Conservation (phyloP, 2,113 vertebrate species). For the Hippotragus niger region DNA sequence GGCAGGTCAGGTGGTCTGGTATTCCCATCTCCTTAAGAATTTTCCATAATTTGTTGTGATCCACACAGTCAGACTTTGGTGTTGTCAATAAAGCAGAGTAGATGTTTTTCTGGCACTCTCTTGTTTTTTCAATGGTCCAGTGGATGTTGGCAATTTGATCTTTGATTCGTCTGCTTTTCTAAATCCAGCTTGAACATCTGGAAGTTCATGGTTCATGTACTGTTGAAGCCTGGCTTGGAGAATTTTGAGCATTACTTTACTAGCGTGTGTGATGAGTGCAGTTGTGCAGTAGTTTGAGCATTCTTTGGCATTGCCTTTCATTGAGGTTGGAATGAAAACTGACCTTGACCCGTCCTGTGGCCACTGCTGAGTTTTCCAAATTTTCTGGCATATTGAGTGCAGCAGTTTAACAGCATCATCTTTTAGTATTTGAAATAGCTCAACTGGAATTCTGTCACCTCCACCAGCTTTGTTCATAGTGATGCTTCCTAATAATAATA, state of each 20-base stretch:
- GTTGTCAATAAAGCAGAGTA: not conserved
- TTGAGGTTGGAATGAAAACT: not conserved
- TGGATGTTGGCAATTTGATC: not conserved
- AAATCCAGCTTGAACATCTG: not conserved
- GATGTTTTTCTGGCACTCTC: not conserved
- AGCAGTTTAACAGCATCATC: not conserved
- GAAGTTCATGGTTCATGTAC: not conserved
- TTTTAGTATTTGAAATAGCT: not conserved
- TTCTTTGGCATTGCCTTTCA: not conserved
- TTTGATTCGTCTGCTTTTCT: not conserved
- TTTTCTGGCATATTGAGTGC: not conserved
- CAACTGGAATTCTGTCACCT: not conserved
- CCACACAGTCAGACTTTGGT: not conserved
- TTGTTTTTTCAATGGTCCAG: not conserved
- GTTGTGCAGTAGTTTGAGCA: not conserved
- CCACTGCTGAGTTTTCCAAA: not conserved
- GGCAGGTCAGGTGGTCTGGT: not conserved
- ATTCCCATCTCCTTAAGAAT: not conserved
- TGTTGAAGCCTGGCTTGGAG: not conserved
- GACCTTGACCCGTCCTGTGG: not conserved
- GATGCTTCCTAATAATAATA: not conserved
- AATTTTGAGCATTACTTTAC: not conserved
- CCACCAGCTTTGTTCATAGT: not conserved
- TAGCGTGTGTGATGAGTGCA: not conserved
- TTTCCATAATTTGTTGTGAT: not conserved